Evolutionary conservation across 2,888 invertebrate species (phyloP).

Genomic region (Cephalotes varians): DNA sequence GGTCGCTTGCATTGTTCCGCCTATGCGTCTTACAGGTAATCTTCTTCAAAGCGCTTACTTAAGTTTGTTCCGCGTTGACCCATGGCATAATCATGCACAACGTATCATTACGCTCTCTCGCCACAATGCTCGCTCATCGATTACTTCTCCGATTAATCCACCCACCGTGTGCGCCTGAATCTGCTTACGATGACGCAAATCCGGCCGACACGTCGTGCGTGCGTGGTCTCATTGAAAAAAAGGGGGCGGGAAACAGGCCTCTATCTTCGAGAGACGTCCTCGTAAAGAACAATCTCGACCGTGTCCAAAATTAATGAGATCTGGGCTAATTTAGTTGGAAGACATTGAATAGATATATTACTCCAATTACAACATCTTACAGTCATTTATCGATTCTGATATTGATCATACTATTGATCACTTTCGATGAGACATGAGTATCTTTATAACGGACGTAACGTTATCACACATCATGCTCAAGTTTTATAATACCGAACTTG

Average conservation of each 20-base stretch:
- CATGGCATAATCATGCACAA: slow-evolving; percentile 42
- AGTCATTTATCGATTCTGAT: too few species aligned
- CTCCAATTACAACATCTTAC: too few species aligned
- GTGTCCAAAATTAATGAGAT: neutral
- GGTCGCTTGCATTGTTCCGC: neutral
- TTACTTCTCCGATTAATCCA: slow-evolving; percentile 48
- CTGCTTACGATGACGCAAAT: slow-evolving; percentile 48
- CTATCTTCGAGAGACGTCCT: neutral
- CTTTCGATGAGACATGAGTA: too few species aligned
- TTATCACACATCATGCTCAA: too few species aligned
- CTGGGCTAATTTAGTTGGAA: too few species aligned
- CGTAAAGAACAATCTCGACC: slow-evolving; percentile 11
- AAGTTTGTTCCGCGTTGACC: slow-evolving; percentile 34
- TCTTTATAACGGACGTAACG: too few species aligned
- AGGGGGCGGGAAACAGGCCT: neutral
- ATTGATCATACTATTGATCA: too few species aligned
- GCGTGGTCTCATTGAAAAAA: slow-evolving; percentile 13
- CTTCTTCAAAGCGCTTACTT: slow-evolving; percentile 7
- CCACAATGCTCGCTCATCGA: slow-evolving; percentile 44
- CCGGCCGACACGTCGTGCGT: slow-evolving; percentile 1
- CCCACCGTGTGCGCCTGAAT: slow-evolving; percentile 46
- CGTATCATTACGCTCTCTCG: slow-evolving; percentile 31
- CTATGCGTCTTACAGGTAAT: neutral
- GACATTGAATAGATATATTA: too few species aligned
- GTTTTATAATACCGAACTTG: too few species aligned